Percentiles rank a stretch among this genome's conserved stretches.
Conservation (phyloP, 37 sponge, comb jelly and placozoan genomes). For the Petrosia ficiformis region DNA sequence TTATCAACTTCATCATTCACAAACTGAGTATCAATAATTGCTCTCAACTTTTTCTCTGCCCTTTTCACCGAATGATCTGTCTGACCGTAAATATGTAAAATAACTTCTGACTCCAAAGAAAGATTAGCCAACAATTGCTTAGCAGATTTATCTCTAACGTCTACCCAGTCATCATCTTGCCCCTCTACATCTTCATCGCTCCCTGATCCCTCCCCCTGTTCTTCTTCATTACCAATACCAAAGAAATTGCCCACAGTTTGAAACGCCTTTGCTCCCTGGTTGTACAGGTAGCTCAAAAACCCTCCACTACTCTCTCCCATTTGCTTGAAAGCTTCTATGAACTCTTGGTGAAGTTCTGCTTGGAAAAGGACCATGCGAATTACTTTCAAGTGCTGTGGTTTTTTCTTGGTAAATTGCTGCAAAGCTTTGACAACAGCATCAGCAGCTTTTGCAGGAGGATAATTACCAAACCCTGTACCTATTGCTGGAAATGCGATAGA, state of each 20-base stretch:
- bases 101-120: constrained; percentile 9
- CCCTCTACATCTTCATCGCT: neutral
- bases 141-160: neutral
- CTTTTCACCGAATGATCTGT: neutral
- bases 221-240: neutral
- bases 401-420: neutral
- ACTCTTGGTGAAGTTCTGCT: constrained; percentile 4
- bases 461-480: constrained; percentile 39
- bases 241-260: neutral
- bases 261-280: no score
- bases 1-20: constrained; percentile 14
- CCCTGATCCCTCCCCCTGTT: neutral
- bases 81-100: constrained; percentile 22
- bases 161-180: neutral
- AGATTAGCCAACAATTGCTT: neutral
- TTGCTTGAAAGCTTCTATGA: constrained; percentile 10
- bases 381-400: neutral
- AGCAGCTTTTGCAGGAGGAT: constrained; percentile 31
- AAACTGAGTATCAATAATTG: constrained; percentile 19
- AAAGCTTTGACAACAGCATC: constrained; percentile 36
- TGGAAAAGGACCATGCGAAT: constrained; percentile 32
- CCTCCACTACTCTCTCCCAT: neutral
- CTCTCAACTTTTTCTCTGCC: constrained; percentile 11
- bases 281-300: neutral
- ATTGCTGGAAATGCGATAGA: constrained; percentile 67